Base-by-base conservation (phyloP, 2,888 invertebrate genomes). In the Phyllotreta striolata region DNA sequence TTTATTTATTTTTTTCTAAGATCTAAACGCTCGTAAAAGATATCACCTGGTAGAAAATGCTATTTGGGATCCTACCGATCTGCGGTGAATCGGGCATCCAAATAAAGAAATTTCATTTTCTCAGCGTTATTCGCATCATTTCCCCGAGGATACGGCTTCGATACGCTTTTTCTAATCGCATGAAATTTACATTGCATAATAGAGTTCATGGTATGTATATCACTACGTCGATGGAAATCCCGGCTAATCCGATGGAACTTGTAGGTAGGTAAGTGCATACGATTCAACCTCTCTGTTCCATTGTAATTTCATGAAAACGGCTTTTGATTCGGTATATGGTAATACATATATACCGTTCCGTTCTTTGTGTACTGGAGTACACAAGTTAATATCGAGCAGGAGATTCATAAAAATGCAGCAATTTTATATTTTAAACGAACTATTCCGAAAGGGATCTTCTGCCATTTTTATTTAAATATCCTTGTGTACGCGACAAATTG, bases 121-220 rank as follows among this genome's bases (percentile, higher is more conserved):
- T 52, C 54, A 46, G 38, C 41, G 41, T 64, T 57, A 62, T 62
- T 65, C 54, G 58, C 24, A 34, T 47, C 41, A 57, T 62, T 57
- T 58, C 58, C 56, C 62, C 6, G 35, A 55, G 59, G 62, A 55
- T 24, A 14, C 34, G 54, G 40, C 44, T 57, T 38, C 61, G 54
- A 63, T 66, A 57, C 58, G 24, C 44, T 64, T 62, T 63, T 62
- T 64, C 49, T 62, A 64, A 58, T 66, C 61, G 51, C 13, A 43
- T 61, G 52, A 60, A 66, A 66, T 66, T 66, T 66, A 63, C 66
- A 66, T 66, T 63, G 54, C 55, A 55, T 66, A 66, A 66, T 66
- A 44, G 58, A 56, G 57, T 63, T 54, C 62, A 57, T 47, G 43
- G 54, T 54, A 35, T 49, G 54, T 54, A 35, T 49, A 51, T 59